phyloP scores from a whole-genome alignment of 1,140 invertebrate genomes.

The Plectus sambesii region DNA sequence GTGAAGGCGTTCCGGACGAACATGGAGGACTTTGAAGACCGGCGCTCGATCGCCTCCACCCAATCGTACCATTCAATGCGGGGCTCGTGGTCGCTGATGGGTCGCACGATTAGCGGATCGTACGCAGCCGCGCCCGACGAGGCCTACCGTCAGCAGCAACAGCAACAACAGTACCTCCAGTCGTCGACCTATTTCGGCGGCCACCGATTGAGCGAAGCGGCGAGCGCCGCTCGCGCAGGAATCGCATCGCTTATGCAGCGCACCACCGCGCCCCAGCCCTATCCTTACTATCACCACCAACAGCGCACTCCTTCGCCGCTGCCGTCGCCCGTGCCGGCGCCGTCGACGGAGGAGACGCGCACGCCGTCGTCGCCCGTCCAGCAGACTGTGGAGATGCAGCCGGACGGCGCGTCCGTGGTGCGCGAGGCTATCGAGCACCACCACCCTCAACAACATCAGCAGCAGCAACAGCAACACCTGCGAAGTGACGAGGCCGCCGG shows the following conservation, averaged over 20 bases:
- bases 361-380: conserved; percentile 28
- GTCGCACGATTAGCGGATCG: conserved; percentile 11
- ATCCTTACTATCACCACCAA: conserved; percentile 35
- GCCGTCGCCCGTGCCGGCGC: conserved; percentile 9
- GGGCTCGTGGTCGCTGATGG: conserved; percentile 19
- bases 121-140: conserved; percentile 8
- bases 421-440: too few species aligned
- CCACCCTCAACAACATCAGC: too few species aligned
- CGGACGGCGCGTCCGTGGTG: conserved; percentile 29
- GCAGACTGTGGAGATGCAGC: conserved; percentile 35
- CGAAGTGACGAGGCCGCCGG: not conserved
- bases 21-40: conserved; percentile 97
- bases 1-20: conserved; percentile 99
- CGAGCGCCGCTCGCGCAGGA: conserved; percentile 10
- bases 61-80: conserved; percentile 45
- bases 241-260: conserved; percentile 27
- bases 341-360: conserved; percentile 17
- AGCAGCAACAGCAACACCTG: not conserved
- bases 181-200: conserved; percentile 8
- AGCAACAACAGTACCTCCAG: conserved; percentile 4
- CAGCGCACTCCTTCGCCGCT: conserved; percentile 23
- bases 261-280: conserved; percentile 33
- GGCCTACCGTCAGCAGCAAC: too few species aligned
- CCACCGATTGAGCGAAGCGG: too few species aligned
- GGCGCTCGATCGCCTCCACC: conserved; percentile 59